phyloP scores from a whole-genome alignment of 2,797 vertebrate genomes.

The Rhinoraja longicauda region DNA sequence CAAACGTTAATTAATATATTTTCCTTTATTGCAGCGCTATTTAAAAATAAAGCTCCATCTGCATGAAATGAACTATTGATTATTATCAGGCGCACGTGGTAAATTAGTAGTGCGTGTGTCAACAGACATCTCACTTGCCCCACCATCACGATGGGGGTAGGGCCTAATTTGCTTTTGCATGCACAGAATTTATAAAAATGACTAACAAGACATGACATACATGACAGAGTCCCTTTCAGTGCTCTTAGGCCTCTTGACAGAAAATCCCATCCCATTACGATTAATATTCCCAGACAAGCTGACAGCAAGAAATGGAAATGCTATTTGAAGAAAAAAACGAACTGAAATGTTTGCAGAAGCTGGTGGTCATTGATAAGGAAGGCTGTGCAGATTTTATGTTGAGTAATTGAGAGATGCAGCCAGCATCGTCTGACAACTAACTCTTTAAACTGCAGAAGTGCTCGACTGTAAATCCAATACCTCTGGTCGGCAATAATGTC shows the following conservation, averaged over 20 bases:
- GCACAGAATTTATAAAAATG: slow-evolving; percentile 7
- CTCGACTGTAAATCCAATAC: slow-evolving; percentile 38
- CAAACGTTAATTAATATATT: slow-evolving; percentile 9
- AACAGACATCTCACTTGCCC: background rate
- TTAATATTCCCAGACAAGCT: slow-evolving; percentile 19
- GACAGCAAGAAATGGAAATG: slow-evolving; percentile 36
- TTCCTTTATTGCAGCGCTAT: slow-evolving; percentile 12
- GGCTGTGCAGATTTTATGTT: slow-evolving; percentile 35
- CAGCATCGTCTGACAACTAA: slow-evolving; percentile 1
- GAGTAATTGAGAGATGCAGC: slow-evolving; percentile 33
- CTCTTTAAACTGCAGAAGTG: slow-evolving; percentile 27
- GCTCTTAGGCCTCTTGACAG: background rate
- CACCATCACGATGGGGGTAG: slow-evolving; percentile 22
- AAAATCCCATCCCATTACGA: slow-evolving; percentile 14
- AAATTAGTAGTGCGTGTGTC: background rate
- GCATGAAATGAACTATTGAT: slow-evolving; percentile 28
- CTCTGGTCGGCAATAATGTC: slow-evolving; percentile 26
- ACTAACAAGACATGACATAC: slow-evolving; percentile 19
- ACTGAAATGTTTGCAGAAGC: slow-evolving; percentile 29
- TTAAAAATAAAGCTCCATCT: background rate
- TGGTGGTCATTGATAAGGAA: slow-evolving; percentile 33
- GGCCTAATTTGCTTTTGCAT: background rate
- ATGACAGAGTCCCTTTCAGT: background rate
- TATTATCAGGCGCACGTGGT: background rate
- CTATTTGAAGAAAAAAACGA: slow-evolving; percentile 37